Conservation (phyloP, 2,888 invertebrate species). For the Polyploca ridens region DNA sequence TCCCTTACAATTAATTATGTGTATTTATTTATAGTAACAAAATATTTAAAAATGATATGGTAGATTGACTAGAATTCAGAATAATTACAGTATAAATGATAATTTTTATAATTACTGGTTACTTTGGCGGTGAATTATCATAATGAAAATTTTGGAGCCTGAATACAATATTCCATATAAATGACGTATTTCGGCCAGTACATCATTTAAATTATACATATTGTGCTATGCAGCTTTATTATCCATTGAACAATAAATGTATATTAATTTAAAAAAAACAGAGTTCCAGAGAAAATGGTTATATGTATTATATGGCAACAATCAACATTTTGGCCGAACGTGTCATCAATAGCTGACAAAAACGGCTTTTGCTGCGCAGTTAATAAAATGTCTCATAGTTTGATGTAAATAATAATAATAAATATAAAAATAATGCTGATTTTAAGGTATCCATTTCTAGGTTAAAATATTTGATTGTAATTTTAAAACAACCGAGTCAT, state of each 20-base stretch:
- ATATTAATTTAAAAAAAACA: too few species aligned
- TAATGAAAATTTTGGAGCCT: slow-evolving; percentile 2
- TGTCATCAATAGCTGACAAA: neutral
- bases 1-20: slow-evolving; percentile 65
- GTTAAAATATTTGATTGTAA: too few species aligned
- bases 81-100: slow-evolving; percentile 51
- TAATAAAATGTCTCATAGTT: neutral
- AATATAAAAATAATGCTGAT: neutral
- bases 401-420: neutral
- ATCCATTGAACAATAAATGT: neutral
- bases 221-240: neutral
- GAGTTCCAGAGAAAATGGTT: neutral
- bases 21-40: slow-evolving; percentile 63
- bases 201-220: neutral
- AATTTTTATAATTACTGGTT: slow-evolving; percentile 14
- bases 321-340: too few species aligned
- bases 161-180: neutral
- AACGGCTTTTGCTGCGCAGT: neutral
- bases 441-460: neutral
- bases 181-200: neutral
- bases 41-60: slow-evolving; percentile 81
- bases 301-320: neutral
- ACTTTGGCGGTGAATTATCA: neutral
- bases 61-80: slow-evolving; percentile 75
- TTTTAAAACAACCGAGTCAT: too few species aligned